A percentile compares a stretch with the other conserved stretches of the same genome.
These are phyloP conservation scores for Polyergus mexicanus DNA, from an alignment of 1,140 invertebrate species.

Conservation along the genomic window DNA sequence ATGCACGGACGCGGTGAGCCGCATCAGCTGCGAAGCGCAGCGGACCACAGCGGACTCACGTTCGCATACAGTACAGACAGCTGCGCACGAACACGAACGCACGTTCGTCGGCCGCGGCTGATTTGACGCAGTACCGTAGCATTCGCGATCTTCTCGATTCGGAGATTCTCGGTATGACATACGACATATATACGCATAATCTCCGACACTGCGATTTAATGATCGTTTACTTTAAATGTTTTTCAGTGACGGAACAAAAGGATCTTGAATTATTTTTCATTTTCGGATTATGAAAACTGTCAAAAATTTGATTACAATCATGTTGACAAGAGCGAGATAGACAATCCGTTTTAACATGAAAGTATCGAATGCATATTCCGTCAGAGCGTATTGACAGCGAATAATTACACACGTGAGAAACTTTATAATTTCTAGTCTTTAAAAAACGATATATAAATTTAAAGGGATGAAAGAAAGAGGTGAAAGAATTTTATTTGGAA, in stretches of 20 bases:
- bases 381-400: background rate
- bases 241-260: too few species aligned
- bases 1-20: slow-evolving; percentile 26
- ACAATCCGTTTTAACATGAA: too few species aligned
- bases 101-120: slow-evolving; percentile 73
- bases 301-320: too few species aligned
- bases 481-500: background rate
- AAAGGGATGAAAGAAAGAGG: too few species aligned
- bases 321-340: too few species aligned
- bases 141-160: slow-evolving; percentile 22
- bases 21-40: slow-evolving; percentile 69
- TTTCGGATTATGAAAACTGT: too few species aligned
- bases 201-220: too few species aligned
- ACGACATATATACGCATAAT: background rate
- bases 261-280: too few species aligned
- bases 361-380: background rate
- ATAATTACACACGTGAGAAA: background rate
- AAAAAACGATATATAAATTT: background rate
- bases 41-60: slow-evolving; percentile 62
- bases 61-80: slow-evolving; percentile 30
- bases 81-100: slow-evolving; percentile 51
- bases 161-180: too few species aligned
- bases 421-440: too few species aligned
- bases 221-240: too few species aligned
- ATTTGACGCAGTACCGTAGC: slow-evolving; percentile 59